Evolutionary conservation across 2,888 invertebrate species (phyloP).

Genomic region (Resseliella maxima): DNA sequence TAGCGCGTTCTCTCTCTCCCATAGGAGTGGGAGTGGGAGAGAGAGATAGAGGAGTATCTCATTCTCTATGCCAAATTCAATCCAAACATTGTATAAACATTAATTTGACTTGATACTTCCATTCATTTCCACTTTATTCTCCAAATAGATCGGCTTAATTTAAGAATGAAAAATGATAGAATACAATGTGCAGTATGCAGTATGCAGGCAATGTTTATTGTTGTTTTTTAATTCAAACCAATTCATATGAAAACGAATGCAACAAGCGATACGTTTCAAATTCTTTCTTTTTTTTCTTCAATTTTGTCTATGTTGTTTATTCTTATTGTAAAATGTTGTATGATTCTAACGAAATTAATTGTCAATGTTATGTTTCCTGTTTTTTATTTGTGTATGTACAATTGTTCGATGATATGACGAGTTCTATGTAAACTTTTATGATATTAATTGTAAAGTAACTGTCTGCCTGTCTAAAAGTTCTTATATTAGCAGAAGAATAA

Average conservation of each 20-base stretch:
- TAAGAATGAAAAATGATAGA: not conserved
- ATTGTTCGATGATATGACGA: too few relatives aligned
- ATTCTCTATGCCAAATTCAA: not conserved
- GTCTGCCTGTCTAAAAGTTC: not conserved
- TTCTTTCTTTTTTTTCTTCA: too few relatives aligned
- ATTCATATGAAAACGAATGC: not conserved
- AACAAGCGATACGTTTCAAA: slow-evolving; percentile 3
- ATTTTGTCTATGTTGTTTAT: not conserved
- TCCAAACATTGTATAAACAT: not conserved
- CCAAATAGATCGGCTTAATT: slow-evolving; percentile 13
- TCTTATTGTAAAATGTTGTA: not conserved
- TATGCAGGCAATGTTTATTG: not conserved
- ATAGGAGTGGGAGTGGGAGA: too few relatives aligned
- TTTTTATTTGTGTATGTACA: too few relatives aligned
- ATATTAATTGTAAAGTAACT: too few relatives aligned
- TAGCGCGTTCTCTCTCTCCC: too few relatives aligned
- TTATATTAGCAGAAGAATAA: not conserved
- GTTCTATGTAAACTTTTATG: too few relatives aligned
- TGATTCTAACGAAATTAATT: not conserved
- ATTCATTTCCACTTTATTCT: not conserved
- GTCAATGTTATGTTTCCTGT: not conserved
- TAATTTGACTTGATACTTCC: not conserved
- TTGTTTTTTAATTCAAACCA: not conserved
- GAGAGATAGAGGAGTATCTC: too few relatives aligned
- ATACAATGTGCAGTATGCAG: not conserved